Evolutionary conservation across 2,113 vertebrate genomes (phyloP).

Genomic region (Neotoma lepida): DNA sequence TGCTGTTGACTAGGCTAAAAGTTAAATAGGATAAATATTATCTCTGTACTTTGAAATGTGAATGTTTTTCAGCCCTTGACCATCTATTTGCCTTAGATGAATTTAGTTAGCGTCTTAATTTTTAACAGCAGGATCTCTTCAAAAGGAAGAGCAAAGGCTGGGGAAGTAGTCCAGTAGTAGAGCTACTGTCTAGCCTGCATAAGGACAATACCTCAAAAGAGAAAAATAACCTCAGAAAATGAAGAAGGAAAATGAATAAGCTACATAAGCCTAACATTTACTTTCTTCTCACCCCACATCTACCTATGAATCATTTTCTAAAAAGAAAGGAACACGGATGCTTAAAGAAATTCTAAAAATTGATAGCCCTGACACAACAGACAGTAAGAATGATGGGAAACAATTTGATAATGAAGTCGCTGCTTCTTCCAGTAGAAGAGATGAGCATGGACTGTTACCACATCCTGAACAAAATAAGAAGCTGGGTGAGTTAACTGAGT

Average conservation of each 20-base stretch:
- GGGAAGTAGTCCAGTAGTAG: neutral
- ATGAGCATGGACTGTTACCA: slow-evolving; percentile 82
- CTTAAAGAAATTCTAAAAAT: slow-evolving; percentile 99
- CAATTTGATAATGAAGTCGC: slow-evolving; percentile 73
- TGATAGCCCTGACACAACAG: slow-evolving; percentile 86
- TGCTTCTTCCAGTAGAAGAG: slow-evolving; percentile 77
- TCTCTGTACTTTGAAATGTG: slow-evolving; percentile 9
- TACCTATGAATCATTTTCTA: slow-evolving; percentile 64
- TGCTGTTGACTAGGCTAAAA: neutral
- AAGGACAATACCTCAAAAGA: neutral
- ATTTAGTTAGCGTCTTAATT: slow-evolving; percentile 17
- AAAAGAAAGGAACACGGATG: slow-evolving; percentile 96
- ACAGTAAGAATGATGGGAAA: slow-evolving; percentile 83
- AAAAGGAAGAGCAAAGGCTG: slow-evolving; percentile 16
- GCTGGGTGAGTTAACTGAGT: slow-evolving; percentile 86
- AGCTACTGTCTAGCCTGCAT: neutral
- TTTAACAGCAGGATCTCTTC: slow-evolving; percentile 43
- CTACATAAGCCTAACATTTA: slow-evolving; percentile 22
- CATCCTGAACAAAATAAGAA: slow-evolving; percentile 90
- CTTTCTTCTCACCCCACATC: neutral
- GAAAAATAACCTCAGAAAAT: neutral
- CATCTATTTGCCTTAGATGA: slow-evolving; percentile 24
- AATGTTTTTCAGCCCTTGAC: neutral
- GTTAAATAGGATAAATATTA: slow-evolving; percentile 14
- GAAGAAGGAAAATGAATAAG: slow-evolving; percentile 26